Conservation (phyloP, 1,140 invertebrate genomes). For the Thereuonema tuberculata region DNA sequence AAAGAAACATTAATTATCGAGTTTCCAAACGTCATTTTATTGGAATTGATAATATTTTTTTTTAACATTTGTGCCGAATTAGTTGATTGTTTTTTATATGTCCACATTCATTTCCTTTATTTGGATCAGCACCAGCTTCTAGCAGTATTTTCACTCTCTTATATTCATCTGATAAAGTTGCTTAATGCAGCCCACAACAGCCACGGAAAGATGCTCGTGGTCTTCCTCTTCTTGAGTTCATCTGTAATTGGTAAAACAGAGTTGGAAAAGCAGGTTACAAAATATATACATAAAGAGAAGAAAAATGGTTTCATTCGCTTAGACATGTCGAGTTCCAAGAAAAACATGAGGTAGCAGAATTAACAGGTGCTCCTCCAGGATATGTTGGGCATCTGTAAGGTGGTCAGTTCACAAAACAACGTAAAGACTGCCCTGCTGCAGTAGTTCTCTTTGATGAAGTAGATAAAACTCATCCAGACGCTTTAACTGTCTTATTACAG, state of each 20-base stretch:
- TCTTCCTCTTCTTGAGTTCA: constrained; percentile 86
- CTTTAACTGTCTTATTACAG: constrained; percentile 78
- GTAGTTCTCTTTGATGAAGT: constrained; percentile 93
- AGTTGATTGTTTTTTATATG: no score
- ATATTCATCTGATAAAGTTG: no score
- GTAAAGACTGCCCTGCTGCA: constrained; percentile 63
- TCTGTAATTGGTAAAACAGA: constrained; percentile 93
- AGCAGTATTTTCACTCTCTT: no score
- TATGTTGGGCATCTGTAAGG: constrained; percentile 90
- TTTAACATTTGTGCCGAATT: no score
- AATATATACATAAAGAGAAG: constrained; percentile 66
- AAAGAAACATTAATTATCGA: no score
- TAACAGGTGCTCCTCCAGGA: constrained; percentile 86
- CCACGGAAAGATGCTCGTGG: constrained; percentile 80
- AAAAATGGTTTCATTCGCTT: constrained; percentile 70
- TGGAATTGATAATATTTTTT: no score
- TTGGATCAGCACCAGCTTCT: no score
- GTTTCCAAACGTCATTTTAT: no score
- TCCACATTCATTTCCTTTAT: no score
- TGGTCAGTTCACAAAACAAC: constrained; percentile 72
- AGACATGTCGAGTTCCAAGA: constrained; percentile 93
- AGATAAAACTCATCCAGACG: constrained; percentile 90
- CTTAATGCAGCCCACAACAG: no score
- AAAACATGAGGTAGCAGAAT: constrained; percentile 67
- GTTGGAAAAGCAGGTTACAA: constrained; percentile 62